Evolutionary conservation across 2,113 vertebrate genomes (phyloP), one percentile per base, ranked within the genome.

Genomic region (Indicator maculatus): DNA sequence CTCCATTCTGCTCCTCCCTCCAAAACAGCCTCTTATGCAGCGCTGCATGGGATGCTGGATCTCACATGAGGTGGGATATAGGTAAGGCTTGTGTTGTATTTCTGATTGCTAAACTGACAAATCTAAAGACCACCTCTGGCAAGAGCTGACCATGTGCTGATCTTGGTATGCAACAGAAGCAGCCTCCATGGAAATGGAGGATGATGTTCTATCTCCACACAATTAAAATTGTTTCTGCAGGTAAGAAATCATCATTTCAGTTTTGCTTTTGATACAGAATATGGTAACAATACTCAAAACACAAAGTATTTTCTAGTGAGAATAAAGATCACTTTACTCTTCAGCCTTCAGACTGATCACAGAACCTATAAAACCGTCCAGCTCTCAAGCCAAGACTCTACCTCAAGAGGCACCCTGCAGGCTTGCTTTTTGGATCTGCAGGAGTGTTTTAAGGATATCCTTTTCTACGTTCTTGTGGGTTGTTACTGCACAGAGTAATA

Each of bases 81-180:
- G 31, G 18, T 17, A 73, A 59, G 24, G 5, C 2, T 3, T 0
- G 1, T 9, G 19, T 26, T 38, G 0, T 13, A 4, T 17, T 31
- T 16, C 3, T 5, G 11, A 3, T 10, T 52, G 12, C 75, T 50
- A 1, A 55, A 23, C 11, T 14, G 59, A 18, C 44, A 44, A 1
- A 45, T 23, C 6, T 61, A 23, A 26, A 38, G 53, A 47, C 41
- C 30, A 18, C 1, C 47, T 33, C 15, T 3, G 74, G 73, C 41
- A 28, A 0, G 1, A 38, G 77, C 64, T 52, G 47, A 12, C 8
- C 10, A 6, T 15, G 44, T 53, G 65, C 85, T 67, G n/a, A n/a
- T 27, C 71, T 26, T 19, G 1, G 19, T 4, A 11, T 41, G 70
- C 41, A 15, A n/a, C 27, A 87, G 9, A 30, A 52, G 21, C 4